phyloP scores from a whole-genome alignment of 2,113 vertebrate genomes.

The Peromyscus maniculatus region DNA sequence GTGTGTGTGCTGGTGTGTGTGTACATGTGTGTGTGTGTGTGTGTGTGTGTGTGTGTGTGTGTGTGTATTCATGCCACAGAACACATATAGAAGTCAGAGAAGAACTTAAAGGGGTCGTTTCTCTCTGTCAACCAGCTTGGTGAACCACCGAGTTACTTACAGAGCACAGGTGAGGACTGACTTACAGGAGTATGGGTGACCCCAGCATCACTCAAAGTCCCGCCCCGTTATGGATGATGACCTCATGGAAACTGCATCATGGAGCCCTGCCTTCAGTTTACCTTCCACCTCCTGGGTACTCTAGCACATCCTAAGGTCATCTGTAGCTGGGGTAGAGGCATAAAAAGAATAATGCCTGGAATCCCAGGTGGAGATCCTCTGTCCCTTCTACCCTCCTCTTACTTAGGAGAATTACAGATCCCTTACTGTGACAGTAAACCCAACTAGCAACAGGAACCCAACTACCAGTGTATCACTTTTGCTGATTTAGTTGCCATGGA shows the following conservation, averaged over 20 bases:
- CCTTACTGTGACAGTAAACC: neutral
- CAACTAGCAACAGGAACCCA: neutral
- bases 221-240: neutral
- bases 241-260: neutral
- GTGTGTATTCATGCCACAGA: neutral
- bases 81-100: neutral
- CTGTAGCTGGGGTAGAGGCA: neutral
- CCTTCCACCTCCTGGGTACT: neutral
- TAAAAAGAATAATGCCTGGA: neutral
- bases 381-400: neutral
- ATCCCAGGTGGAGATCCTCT: neutral
- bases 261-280: neutral
- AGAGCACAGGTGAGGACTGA: neutral
- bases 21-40: too few relatives aligned
- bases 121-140: neutral
- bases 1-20: neutral
- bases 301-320: neutral
- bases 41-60: too few relatives aligned
- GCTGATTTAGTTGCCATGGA: neutral
- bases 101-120: neutral
- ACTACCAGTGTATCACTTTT: neutral
- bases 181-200: neutral
- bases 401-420: neutral
- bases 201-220: neutral
- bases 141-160: neutral